These are phyloP conservation scores for Drosophila varians DNA, from an alignment of 1,140 invertebrate species.

Conservation along the genomic window DNA sequence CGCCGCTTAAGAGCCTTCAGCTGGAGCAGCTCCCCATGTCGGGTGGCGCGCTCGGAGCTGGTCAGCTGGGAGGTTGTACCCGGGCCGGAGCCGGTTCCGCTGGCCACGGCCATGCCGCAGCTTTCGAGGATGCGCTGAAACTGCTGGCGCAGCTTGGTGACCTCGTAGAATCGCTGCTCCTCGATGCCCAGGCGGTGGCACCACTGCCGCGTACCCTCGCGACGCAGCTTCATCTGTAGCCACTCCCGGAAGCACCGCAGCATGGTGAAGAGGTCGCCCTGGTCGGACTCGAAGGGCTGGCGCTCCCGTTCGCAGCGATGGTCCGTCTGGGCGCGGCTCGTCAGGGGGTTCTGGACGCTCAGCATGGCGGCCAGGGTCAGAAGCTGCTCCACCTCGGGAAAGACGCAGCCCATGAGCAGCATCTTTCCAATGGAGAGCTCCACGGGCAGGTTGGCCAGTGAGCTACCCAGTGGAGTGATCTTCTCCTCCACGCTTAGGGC, in stretches of 20 bases:
- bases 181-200: constrained; percentile 94
- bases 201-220: constrained; percentile 89
- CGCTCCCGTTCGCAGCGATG: constrained; percentile 88
- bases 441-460: constrained; percentile 95
- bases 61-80: constrained; percentile 83
- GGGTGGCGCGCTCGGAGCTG: constrained; percentile 90
- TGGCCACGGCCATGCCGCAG: constrained; percentile 85
- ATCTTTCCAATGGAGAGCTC: constrained; percentile 98
- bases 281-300: constrained; percentile 81
- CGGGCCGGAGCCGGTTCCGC: constrained; percentile 66
- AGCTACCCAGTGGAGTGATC: constrained; percentile 95
- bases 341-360: constrained; percentile 97
- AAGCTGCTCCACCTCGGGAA: constrained; percentile 95
- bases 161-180: constrained; percentile 98
- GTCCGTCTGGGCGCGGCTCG: constrained; percentile 93
- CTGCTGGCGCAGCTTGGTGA: constrained; percentile 95
- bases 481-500: constrained; percentile 93
- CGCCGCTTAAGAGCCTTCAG: constrained; percentile 91
- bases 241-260: constrained; percentile 95
- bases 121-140: constrained; percentile 94
- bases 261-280: constrained; percentile 97
- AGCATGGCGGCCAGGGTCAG: constrained; percentile 95
- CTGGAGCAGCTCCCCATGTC: constrained; percentile 94
- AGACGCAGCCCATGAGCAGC: constrained; percentile 95
- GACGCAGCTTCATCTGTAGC: constrained; percentile 89